A percentile compares a stretch with the other conserved stretches of the same genome.
Evolutionary conservation across 2,797 vertebrate species (phyloP).

Genomic region (Urosaurus nigricauda): DNA sequence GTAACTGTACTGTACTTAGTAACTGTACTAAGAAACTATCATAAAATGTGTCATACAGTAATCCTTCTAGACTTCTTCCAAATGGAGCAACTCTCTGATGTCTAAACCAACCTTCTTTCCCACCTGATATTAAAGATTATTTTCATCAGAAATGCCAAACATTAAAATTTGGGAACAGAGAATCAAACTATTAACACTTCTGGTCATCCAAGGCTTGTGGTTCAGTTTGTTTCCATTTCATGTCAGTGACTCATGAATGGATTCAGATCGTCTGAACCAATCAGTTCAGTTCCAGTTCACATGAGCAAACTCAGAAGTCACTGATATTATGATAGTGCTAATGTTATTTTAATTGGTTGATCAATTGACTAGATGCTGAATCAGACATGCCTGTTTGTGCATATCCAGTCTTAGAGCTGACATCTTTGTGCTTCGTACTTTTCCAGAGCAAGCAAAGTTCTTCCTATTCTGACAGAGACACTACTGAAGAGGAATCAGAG

Average conservation of each 20-base stretch:
- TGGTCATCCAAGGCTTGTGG: neutral
- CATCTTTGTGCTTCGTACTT: constrained; percentile 3
- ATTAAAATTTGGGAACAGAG: neutral
- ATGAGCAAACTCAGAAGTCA: neutral
- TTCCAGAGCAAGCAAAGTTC: constrained; percentile 97
- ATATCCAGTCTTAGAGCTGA: neutral
- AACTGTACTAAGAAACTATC: neutral
- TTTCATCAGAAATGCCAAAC: neutral
- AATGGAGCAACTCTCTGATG: neutral
- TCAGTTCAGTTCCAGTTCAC: neutral
- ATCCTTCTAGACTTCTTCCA: neutral
- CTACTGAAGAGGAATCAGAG: constrained; percentile 96
- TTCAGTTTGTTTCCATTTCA: neutral
- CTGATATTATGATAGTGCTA: neutral
- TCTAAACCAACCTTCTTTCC: neutral
- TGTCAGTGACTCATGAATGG: neutral
- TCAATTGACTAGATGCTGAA: neutral
- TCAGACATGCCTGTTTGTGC: neutral
- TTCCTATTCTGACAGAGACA: constrained; percentile 97
- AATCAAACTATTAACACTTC: neutral
- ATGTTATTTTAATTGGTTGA: neutral
- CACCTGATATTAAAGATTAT: neutral
- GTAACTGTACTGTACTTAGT: no score
- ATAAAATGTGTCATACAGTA: neutral
- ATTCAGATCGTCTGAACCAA: neutral